Percentiles rank a stretch among this genome's conserved stretches.
Conservation (phyloP, 2,888 invertebrate genomes). For the Pachymerium ferrugineum region DNA sequence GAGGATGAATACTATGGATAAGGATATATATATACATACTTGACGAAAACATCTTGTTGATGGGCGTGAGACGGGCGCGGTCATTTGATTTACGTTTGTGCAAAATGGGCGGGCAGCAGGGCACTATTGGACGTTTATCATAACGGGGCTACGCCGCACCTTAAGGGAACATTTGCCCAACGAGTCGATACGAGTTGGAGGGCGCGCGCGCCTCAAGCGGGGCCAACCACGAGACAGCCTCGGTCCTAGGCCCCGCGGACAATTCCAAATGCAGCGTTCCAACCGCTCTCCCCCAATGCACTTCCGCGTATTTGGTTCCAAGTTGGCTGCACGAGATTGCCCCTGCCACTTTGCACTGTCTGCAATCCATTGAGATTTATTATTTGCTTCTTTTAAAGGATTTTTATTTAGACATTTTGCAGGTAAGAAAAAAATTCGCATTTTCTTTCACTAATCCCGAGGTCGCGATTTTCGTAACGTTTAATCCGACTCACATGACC, state of each 20-base stretch:
- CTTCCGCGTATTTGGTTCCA: conserved; percentile 21
- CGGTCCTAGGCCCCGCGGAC: conserved; percentile 27
- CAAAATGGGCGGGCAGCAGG: conserved; percentile 6
- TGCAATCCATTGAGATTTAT: neutral
- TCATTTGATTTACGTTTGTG: conserved; percentile 16
- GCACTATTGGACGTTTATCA: conserved; percentile 19
- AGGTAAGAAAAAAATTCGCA: too few species aligned
- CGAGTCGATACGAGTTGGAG: conserved; percentile 3
- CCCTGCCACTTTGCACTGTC: neutral
- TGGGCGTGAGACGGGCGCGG: conserved; percentile 24
- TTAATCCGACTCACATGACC: neutral
- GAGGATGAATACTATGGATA: neutral
- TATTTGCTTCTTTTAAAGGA: too few species aligned
- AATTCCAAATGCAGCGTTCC: neutral
- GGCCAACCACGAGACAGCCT: conserved; percentile 22
- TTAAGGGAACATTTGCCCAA: neutral
- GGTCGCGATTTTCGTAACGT: neutral
- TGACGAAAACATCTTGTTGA: neutral
- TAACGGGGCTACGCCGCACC: conserved; percentile 25
- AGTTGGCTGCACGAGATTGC: conserved; percentile 18
- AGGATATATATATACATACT: too few species aligned
- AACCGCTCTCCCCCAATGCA: conserved; percentile 17
- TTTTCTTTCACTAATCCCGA: neutral
- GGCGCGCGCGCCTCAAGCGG: conserved; percentile 20
- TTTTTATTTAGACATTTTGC: too few species aligned